A percentile compares a stretch with the other conserved stretches of the same genome.
These are phyloP conservation scores for Eupithecia inturbata DNA, from an alignment of 2,888 invertebrate genomes.

Conservation along the genomic window DNA sequence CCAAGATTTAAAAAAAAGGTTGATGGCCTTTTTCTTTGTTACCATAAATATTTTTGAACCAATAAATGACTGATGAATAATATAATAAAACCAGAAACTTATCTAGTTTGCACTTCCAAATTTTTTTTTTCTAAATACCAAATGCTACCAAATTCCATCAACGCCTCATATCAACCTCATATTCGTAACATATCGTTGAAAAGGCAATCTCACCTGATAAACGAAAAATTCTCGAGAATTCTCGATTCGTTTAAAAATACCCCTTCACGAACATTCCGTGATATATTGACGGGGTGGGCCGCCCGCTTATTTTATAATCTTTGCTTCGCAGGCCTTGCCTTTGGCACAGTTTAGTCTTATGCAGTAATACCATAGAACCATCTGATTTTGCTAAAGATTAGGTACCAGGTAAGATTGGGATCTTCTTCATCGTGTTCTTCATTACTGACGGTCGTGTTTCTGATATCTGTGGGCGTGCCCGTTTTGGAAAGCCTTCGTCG, in stretches of 20 bases:
- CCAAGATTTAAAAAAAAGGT: no score
- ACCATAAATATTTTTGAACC: no score
- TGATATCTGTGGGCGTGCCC: no score
- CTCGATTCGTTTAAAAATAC: slow-evolving; percentile 43
- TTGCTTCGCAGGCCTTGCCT: slow-evolving; percentile 49
- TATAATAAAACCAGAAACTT: no score
- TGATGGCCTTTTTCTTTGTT: no score
- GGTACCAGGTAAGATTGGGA: background rate
- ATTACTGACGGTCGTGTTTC: no score
- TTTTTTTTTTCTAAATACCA: no score
- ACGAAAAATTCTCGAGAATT: slow-evolving; percentile 44
- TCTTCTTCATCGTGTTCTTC: no score
- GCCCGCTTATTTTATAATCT: slow-evolving; percentile 51
- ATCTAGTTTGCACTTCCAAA: no score
- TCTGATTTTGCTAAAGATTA: background rate
- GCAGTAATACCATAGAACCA: slow-evolving; percentile 11
- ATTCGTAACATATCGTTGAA: slow-evolving; percentile 31
- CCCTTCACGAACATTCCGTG: slow-evolving; percentile 37
- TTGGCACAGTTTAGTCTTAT: slow-evolving; percentile 29
- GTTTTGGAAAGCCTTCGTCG: no score
- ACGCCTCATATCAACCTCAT: slow-evolving; percentile 3
- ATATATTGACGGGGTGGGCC: slow-evolving; percentile 36
- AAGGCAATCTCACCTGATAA: slow-evolving; percentile 45
- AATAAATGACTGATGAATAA: no score
- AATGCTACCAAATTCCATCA: background rate